Evolutionary conservation across 1,140 invertebrate species (phyloP).

Genomic region (Lamellibrachia luymesi): DNA sequence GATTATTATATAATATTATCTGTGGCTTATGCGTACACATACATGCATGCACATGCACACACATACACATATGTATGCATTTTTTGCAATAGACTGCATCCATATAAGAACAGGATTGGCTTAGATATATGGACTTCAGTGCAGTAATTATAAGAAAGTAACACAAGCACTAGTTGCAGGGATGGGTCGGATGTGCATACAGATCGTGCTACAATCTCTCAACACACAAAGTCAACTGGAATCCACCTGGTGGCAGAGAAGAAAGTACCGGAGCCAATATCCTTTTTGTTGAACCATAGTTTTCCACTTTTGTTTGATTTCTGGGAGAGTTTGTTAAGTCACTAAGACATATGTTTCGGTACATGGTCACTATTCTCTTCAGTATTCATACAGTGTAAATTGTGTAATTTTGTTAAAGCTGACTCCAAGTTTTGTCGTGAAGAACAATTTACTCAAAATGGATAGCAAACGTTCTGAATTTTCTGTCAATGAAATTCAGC

Average conservation of each 20-base stretch:
- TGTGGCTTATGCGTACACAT: neutral
- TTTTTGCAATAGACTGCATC: neutral
- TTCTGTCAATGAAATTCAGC: neutral
- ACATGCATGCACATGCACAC: no score
- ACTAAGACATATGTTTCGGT: no score
- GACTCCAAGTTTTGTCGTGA: no score
- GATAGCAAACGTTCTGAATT: neutral
- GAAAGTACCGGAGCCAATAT: constrained; percentile 79
- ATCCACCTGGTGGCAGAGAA: constrained; percentile 89
- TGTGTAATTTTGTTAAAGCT: no score
- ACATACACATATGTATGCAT: neutral
- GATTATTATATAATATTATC: neutral
- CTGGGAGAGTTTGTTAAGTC: neutral
- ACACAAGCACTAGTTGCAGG: constrained; percentile 59
- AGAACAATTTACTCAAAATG: no score
- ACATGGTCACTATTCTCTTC: no score
- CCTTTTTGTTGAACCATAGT: constrained; percentile 42
- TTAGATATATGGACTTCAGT: neutral
- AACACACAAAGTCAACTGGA: constrained; percentile 90
- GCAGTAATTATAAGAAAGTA: no score
- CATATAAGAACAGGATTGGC: neutral
- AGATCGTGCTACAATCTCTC: constrained; percentile 96
- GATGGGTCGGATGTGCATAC: constrained; percentile 99
- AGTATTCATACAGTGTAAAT: no score
- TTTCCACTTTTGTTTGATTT: neutral